Evolutionary conservation across 2,888 invertebrate genomes (phyloP).

Genomic region (Thera britannica): DNA sequence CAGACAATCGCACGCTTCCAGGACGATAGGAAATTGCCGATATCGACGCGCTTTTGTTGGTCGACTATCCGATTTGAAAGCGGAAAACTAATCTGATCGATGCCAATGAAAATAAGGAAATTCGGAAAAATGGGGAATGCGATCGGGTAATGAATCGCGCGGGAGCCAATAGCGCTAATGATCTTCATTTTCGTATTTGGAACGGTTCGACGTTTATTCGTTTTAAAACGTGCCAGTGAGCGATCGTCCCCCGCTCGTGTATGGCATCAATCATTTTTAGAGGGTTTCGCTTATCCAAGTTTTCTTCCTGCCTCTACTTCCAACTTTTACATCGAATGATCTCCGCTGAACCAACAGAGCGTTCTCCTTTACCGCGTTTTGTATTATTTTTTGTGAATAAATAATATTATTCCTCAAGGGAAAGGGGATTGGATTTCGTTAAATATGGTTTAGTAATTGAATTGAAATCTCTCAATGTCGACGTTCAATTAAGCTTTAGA

Average conservation of each 20-base stretch:
- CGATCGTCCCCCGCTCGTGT: constrained; percentile 64
- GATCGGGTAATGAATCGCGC: constrained; percentile 67
- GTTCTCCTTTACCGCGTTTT: constrained; percentile 77
- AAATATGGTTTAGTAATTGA: constrained; percentile 85
- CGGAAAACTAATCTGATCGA: constrained; percentile 21
- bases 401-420: constrained; percentile 83
- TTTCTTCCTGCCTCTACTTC: constrained; percentile 77
- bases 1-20: constrained; percentile 77
- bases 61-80: constrained; percentile 45
- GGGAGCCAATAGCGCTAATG: constrained; percentile 76
- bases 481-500: constrained; percentile 83
- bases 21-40: constrained; percentile 80
- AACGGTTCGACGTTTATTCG: constrained; percentile 81
- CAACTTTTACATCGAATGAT: constrained; percentile 82
- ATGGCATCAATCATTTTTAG: constrained; percentile 85
- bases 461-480: constrained; percentile 86
- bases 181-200: constrained; percentile 79
- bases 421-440: constrained; percentile 85
- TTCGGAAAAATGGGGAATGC: constrained; percentile 52
- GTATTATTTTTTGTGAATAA: constrained; percentile 85
- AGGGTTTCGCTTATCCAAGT: constrained; percentile 84
- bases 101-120: constrained; percentile 57
- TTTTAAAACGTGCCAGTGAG: constrained; percentile 76
- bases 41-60: constrained; percentile 66
- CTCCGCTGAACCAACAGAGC: constrained; percentile 82